A percentile compares a stretch with the other conserved stretches of the same genome.
Evolutionary conservation across 2,113 vertebrate genomes (phyloP).

Genomic region (Coturnix japonica): DNA sequence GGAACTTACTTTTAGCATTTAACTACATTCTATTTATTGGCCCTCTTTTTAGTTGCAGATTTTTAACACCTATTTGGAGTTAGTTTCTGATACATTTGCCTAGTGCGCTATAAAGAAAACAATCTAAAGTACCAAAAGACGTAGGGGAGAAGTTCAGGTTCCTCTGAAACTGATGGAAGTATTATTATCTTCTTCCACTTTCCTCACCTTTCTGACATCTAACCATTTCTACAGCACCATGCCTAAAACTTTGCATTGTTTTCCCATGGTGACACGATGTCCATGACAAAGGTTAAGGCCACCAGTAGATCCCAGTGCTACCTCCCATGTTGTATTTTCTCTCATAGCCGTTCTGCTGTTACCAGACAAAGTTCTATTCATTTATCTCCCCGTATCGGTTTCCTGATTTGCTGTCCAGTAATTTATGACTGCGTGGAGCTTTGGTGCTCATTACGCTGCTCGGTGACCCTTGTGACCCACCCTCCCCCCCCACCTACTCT

Average conservation of each 20-base stretch:
- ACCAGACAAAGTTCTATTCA: conserved; percentile 17
- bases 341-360: conserved; percentile 19
- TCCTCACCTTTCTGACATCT: not conserved
- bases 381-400: not conserved
- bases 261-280: not conserved
- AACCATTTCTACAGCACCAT: not conserved
- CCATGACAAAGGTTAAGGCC: not conserved
- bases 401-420: conserved; percentile 30
- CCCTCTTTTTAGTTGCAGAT: not conserved
- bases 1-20: not conserved
- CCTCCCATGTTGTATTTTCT: conserved; percentile 34
- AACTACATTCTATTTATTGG: not conserved
- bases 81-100: not conserved
- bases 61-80: not conserved
- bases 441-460: conserved; percentile 30
- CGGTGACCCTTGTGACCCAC: not conserved
- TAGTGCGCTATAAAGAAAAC: not conserved
- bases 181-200: not conserved
- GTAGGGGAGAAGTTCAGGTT: not conserved
- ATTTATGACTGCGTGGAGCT: conserved; percentile 42
- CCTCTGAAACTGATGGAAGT: not conserved
- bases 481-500: not conserved
- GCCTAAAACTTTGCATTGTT: conserved; percentile 4
- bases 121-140: not conserved
- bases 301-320: not conserved